Conservation (phyloP, 2,888 invertebrate genomes). For the Mythimna vitellina region DNA sequence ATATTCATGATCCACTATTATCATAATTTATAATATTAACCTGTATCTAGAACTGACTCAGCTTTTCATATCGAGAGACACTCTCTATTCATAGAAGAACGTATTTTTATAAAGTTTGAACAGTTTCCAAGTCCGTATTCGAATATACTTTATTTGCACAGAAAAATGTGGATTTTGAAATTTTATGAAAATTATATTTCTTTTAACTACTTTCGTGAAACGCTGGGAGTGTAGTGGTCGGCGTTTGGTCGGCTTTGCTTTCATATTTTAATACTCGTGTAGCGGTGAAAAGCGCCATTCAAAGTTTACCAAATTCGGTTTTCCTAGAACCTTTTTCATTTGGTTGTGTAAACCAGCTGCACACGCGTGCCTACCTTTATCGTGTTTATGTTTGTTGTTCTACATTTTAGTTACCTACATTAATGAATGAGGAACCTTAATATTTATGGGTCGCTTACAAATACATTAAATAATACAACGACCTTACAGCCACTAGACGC, state of each 20-base stretch:
- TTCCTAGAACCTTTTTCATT: conserved; percentile 46
- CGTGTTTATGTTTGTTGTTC: conserved; percentile 38
- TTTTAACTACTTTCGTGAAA: conserved; percentile 64
- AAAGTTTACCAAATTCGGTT: conserved; percentile 65
- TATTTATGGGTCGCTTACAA: no score
- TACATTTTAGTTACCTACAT: no score
- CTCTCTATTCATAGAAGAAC: conserved; percentile 32
- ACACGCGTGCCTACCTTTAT: conserved; percentile 21
- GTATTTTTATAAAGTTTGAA: conserved; percentile 51
- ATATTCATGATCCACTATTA: neutral
- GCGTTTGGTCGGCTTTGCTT: conserved; percentile 65
- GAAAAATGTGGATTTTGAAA: conserved; percentile 47
- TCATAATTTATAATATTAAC: neutral
- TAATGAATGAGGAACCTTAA: no score
- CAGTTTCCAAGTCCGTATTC: conserved; percentile 44
- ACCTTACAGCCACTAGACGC: no score
- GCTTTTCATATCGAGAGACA: neutral
- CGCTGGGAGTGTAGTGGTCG: conserved; percentile 58
- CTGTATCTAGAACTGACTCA: neutral
- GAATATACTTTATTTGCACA: conserved; percentile 50
- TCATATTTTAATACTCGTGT: conserved; percentile 76
- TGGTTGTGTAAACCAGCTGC: conserved; percentile 30
- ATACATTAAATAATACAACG: no score
- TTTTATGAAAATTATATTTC: conserved; percentile 63
- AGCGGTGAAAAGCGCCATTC: conserved; percentile 70